Conservation (phyloP, 2,113 vertebrate genomes). For the Psittacula cyanocephala region DNA sequence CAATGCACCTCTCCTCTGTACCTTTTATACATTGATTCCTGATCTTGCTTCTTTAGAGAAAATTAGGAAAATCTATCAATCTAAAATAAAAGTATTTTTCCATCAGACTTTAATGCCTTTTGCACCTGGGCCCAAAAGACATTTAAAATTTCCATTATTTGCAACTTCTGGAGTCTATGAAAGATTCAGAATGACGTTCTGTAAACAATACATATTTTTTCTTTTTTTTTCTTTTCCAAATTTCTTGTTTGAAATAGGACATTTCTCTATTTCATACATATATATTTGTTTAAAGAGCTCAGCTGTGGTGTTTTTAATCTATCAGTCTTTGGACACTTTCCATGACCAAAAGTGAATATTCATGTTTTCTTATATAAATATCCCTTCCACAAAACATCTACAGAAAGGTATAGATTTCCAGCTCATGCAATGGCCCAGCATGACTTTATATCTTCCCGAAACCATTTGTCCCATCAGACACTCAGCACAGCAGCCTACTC, state of each 20-base stretch:
- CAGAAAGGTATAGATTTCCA: background rate
- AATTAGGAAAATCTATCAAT: conserved; percentile 9
- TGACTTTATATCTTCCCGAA: background rate
- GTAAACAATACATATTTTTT: background rate
- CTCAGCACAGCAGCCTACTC: background rate
- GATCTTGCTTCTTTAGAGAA: background rate
- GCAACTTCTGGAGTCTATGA: background rate
- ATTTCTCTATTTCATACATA: background rate
- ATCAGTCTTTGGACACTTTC: background rate
- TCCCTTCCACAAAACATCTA: background rate
- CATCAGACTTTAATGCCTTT: background rate
- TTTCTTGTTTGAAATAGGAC: background rate
- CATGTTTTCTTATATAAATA: background rate
- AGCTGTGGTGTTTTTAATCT: background rate
- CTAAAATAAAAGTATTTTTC: conserved; percentile 1
- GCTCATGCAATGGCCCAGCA: background rate
- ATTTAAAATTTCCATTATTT: background rate
- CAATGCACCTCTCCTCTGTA: background rate
- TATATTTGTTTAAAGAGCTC: background rate
- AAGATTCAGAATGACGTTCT: background rate
- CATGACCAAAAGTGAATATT: background rate
- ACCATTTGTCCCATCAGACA: conserved; percentile 9
- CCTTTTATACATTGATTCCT: background rate
- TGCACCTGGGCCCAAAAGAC: background rate
- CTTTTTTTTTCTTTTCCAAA: background rate